A percentile compares a stretch with the other conserved stretches of the same genome.
phyloP scores from a whole-genome alignment of 2,797 vertebrate species.

The Hemibagrus guttatus region DNA sequence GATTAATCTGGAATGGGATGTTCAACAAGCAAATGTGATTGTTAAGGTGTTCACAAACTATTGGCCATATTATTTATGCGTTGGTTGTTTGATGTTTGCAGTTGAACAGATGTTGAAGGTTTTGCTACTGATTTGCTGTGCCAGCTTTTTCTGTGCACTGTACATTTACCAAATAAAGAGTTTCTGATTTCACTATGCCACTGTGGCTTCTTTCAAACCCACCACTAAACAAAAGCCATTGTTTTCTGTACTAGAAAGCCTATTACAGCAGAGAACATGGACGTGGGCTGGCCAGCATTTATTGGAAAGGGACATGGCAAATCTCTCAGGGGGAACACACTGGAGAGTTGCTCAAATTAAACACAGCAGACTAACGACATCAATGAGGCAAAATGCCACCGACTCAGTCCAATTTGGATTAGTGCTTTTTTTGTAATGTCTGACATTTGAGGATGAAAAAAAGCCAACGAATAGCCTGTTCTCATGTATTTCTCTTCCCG shows the following conservation, averaged over 20 bases:
- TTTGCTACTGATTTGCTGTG: neutral
- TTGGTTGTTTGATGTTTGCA: conserved; percentile 2
- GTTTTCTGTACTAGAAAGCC: neutral
- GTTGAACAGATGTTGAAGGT: neutral
- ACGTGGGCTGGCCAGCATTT: neutral
- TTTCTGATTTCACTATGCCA: neutral
- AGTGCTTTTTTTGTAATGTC: conserved; percentile 34
- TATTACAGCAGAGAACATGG: neutral
- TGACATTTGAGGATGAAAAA: conserved; percentile 47
- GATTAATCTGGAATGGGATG: neutral
- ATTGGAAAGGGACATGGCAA: conserved; percentile 13
- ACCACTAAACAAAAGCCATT: conserved; percentile 10
- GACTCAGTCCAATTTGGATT: conserved; percentile 38
- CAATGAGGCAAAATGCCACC: conserved; percentile 25
- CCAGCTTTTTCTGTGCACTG: neutral
- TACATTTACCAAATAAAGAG: neutral
- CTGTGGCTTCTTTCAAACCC: conserved; percentile 7
- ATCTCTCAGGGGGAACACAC: conserved; percentile 19
- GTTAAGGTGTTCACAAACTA: neutral
- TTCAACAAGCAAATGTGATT: neutral
- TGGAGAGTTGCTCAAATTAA: conserved; percentile 38
- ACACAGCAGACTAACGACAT: conserved; percentile 31
- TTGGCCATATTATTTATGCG: neutral
- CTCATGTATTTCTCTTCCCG: neutral
- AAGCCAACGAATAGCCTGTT: conserved; percentile 25